Conservation (phyloP, 2,113 vertebrate species). For the zebrafish (Danio rerio) region DNA sequence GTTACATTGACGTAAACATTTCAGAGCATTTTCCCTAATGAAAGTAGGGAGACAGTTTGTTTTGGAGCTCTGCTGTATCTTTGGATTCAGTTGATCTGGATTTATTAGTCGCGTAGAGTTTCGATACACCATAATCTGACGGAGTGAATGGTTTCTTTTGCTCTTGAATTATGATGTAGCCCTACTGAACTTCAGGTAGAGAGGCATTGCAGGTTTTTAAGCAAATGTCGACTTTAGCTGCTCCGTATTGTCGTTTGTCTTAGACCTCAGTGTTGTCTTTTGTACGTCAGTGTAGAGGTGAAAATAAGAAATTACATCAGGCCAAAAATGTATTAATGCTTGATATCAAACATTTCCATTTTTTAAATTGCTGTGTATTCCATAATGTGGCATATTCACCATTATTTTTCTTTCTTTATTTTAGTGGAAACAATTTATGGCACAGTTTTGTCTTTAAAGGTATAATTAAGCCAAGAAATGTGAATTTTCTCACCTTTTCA, state of each 20-base stretch:
- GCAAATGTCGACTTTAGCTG: constrained; percentile 43
- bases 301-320: constrained; percentile 6
- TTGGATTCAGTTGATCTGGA: constrained; percentile 32
- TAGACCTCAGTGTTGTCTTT: constrained; percentile 33
- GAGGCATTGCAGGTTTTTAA: constrained; percentile 40
- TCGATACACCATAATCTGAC: constrained; percentile 21
- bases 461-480: too few species aligned
- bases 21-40: neutral
- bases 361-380: neutral
- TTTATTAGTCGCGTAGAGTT: constrained; percentile 11
- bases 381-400: neutral
- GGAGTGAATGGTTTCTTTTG: constrained; percentile 19
- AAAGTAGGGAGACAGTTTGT: neutral
- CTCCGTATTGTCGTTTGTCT: constrained; percentile 23
- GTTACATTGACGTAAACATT: constrained; percentile 18
- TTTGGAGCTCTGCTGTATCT: constrained; percentile 9
- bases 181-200: constrained; percentile 51
- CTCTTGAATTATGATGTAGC: constrained; percentile 48
- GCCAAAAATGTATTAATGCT: constrained; percentile 2
- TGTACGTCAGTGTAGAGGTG: constrained; percentile 29
- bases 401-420: neutral
- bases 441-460: neutral
- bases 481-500: too few species aligned
- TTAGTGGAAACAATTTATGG: neutral
- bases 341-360: neutral